phyloP scores from a whole-genome alignment of 2,113 vertebrate species.

The Nothocercus julius region DNA sequence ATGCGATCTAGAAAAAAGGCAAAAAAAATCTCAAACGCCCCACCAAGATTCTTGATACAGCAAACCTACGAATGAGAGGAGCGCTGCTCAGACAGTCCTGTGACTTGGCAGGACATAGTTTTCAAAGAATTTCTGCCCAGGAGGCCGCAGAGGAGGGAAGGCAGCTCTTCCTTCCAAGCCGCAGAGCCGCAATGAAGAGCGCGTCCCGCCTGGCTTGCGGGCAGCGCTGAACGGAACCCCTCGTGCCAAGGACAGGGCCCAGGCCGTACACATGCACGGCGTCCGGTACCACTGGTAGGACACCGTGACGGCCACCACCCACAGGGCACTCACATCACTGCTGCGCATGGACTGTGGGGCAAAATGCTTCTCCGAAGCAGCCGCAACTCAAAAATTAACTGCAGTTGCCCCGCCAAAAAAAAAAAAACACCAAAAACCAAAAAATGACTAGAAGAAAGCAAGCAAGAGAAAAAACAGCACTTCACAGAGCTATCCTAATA shows the following conservation, averaged over 20 bases:
- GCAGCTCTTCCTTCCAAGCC: neutral
- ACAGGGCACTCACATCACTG: neutral
- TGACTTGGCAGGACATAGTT: conserved; percentile 60
- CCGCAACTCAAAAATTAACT: neutral
- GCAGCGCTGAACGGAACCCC: neutral
- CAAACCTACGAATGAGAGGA: neutral
- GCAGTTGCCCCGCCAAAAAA: neutral
- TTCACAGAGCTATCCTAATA: neutral
- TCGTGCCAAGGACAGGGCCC: neutral
- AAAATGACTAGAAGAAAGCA: neutral
- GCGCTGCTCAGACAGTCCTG: conserved; percentile 29
- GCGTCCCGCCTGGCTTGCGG: neutral
- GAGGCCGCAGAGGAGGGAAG: conserved; percentile 43
- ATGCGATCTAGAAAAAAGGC: neutral
- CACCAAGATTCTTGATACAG: neutral
- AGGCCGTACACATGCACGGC: no score
- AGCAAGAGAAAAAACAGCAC: neutral
- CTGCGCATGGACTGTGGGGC: neutral
- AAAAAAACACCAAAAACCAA: no score
- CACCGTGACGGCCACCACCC: neutral
- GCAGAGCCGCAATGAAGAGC: neutral
- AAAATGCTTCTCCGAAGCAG: neutral
- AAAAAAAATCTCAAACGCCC: conserved; percentile 22
- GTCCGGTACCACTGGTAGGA: neutral
- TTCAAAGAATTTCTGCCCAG: conserved; percentile 37